Conservation (phyloP, 2,888 invertebrate genomes). For the Chirona hameri region DNA sequence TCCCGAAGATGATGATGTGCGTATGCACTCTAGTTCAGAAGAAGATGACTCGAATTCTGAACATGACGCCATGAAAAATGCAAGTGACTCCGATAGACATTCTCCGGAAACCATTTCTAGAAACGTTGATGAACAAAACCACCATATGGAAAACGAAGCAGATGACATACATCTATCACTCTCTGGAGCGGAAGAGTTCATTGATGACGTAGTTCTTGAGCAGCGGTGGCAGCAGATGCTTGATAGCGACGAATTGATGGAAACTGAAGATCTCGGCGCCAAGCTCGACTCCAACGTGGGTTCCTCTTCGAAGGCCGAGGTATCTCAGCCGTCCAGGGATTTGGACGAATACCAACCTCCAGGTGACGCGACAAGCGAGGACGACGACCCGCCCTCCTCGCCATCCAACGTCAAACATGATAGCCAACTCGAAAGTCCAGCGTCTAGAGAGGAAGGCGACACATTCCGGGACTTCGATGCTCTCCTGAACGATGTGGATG, state of each 20-base stretch:
- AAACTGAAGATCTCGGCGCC: background rate
- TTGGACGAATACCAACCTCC: background rate
- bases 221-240: background rate
- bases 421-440: background rate
- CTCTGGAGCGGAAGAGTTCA: background rate
- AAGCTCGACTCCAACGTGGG: background rate
- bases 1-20: too few species aligned
- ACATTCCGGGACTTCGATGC: background rate
- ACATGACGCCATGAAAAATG: too few species aligned
- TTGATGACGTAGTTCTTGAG: background rate
- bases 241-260: background rate
- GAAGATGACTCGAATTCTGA: too few species aligned
- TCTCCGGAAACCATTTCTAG: too few species aligned
- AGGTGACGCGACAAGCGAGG: background rate
- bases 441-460: background rate
- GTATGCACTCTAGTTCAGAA: too few species aligned
- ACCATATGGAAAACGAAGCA: background rate
- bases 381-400: background rate
- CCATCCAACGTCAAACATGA: background rate
- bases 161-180: background rate
- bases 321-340: background rate
- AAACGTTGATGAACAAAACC: background rate
- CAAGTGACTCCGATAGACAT: too few species aligned
- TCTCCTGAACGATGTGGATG: background rate
- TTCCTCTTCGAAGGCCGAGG: background rate